Percentiles rank a stretch among this genome's conserved stretches.
These are phyloP conservation scores for Lepisosteus osseus DNA, from an alignment of 2,113 vertebrate genomes.

Conservation along the genomic window DNA sequence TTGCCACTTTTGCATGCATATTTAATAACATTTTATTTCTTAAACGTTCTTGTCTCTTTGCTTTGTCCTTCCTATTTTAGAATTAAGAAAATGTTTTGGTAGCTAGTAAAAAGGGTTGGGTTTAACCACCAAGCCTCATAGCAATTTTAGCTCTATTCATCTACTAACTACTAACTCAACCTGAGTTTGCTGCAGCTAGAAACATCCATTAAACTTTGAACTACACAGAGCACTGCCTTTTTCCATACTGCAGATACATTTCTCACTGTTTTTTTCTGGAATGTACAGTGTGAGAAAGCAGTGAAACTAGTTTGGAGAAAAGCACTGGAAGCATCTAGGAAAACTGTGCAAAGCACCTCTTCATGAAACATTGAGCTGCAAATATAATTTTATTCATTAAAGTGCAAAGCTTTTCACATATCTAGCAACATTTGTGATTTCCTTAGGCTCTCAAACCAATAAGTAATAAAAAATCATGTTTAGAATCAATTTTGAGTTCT, in stretches of 20 bases:
- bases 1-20: conserved; percentile 49
- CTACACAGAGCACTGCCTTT: too few species aligned
- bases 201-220: conserved; percentile 12
- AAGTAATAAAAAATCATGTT: too few species aligned
- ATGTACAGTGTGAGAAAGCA: background rate
- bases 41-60: background rate
- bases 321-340: background rate
- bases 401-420: too few species aligned
- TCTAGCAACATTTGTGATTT: too few species aligned
- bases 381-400: too few species aligned
- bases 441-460: too few species aligned
- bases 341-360: too few species aligned
- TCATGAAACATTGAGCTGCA: too few species aligned
- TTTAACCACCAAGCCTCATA: conserved; percentile 1
- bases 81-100: background rate
- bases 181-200: conserved; percentile 6
- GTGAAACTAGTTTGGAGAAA: background rate
- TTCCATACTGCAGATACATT: background rate
- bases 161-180: background rate
- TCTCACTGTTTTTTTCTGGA: background rate
- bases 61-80: conserved; percentile 7
- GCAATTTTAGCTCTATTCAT: background rate
- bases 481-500: too few species aligned
- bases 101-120: background rate
- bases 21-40: conserved; percentile 27